These are phyloP conservation scores for Gisinianus flammeolus DNA, from an alignment of 2,888 invertebrate species.

Conservation along the genomic window DNA sequence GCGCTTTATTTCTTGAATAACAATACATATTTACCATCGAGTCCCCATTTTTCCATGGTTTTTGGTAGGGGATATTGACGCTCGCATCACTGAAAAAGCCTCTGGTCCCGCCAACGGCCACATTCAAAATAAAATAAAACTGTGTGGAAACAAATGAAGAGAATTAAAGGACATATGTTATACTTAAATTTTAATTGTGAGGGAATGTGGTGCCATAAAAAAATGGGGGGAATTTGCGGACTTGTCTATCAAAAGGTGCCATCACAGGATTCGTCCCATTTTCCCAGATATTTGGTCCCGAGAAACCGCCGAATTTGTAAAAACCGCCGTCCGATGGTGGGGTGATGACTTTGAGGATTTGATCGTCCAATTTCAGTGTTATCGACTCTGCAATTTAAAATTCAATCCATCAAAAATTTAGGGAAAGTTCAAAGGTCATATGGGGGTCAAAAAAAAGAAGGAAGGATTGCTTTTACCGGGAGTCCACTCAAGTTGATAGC, in stretches of 20 bases:
- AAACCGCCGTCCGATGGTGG: constrained; percentile 51
- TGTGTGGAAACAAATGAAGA: not conserved
- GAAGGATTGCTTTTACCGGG: constrained; percentile 37
- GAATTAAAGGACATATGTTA: not conserved
- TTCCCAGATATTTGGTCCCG: constrained; percentile 56
- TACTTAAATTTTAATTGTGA: not conserved
- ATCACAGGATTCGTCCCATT: constrained; percentile 53
- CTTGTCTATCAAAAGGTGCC: constrained; percentile 58
- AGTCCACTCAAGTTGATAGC: constrained; percentile 60
- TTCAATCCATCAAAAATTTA: not conserved
- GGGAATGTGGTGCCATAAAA: not conserved
- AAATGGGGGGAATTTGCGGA: too few relatives aligned
- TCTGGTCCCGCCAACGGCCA: constrained; percentile 15
- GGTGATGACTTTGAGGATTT: constrained; percentile 44
- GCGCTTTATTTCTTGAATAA: not conserved
- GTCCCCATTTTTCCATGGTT: constrained; percentile 24
- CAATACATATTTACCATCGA: constrained; percentile 1
- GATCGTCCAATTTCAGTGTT: constrained; percentile 38
- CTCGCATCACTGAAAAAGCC: constrained; percentile 7
- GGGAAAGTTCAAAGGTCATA: not conserved
- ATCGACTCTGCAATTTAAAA: not conserved
- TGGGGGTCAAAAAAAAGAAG: not conserved
- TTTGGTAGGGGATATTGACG: not conserved
- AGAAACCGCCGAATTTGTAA: constrained; percentile 50
- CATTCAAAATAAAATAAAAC: constrained; percentile 29